Evolutionary conservation across 2,797 vertebrate species (phyloP).

Genomic region (Erethizon dorsatum): DNA sequence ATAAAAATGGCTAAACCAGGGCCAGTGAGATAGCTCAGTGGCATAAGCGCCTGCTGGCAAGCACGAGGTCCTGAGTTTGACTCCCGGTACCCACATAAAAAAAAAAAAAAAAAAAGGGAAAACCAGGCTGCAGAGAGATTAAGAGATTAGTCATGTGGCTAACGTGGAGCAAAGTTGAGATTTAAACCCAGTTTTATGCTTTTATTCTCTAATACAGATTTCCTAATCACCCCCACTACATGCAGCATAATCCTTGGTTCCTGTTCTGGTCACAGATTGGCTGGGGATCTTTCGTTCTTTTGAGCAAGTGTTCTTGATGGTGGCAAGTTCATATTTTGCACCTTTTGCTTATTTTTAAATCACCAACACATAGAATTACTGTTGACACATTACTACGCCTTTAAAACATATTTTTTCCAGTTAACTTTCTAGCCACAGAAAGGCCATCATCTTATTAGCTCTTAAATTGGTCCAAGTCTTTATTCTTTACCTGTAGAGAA

Average conservation of each 20-base stretch:
- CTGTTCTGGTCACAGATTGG: neutral
- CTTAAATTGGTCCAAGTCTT: constrained; percentile 6
- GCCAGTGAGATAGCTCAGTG: no score
- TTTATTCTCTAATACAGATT: constrained; percentile 25
- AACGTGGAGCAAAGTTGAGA: neutral
- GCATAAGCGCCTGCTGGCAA: no score
- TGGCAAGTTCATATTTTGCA: constrained; percentile 34
- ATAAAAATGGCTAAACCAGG: constrained; percentile 61
- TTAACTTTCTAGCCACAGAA: constrained; percentile 24
- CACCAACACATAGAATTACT: constrained; percentile 55
- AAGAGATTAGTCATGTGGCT: constrained; percentile 27
- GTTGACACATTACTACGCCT: neutral
- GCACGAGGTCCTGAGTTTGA: no score
- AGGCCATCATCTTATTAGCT: neutral
- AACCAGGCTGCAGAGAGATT: constrained; percentile 25
- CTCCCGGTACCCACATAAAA: no score
- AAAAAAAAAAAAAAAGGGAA: neutral
- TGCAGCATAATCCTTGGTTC: constrained; percentile 55
- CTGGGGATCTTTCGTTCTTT: constrained; percentile 14
- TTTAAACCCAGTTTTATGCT: constrained; percentile 44
- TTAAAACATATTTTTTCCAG: neutral
- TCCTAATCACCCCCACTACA: neutral
- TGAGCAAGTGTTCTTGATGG: constrained; percentile 15
- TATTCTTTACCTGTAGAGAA: neutral
- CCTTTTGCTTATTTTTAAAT: neutral